Percentiles rank a stretch among this genome's conserved stretches.
phyloP scores from a whole-genome alignment of 2,113 vertebrate species.

The Erythrolamprus reginae region DNA sequence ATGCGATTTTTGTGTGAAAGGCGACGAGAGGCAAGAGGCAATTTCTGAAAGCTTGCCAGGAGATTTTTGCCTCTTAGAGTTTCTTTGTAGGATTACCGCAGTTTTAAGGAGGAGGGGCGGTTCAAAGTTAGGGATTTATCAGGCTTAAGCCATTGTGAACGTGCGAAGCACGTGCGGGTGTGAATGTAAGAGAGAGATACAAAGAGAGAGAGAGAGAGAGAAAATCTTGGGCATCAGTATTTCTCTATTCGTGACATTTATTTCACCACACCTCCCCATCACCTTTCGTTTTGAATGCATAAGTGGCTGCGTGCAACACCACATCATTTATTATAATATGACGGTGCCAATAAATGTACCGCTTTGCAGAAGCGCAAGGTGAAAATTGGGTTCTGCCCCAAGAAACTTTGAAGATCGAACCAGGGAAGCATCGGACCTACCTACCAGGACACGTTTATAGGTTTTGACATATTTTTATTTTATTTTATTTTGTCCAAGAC shows the following conservation, averaged over 20 bases:
- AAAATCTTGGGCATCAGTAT: not conserved
- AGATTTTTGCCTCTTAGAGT: conserved; percentile 20
- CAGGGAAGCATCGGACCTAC: not conserved
- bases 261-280: not conserved
- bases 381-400: not conserved
- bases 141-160: conserved; percentile 12
- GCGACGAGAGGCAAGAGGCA: not conserved
- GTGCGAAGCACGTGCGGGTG: not conserved
- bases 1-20: not conserved
- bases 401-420: not conserved
- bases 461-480: too few relatives aligned
- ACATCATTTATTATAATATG: not conserved
- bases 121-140: conserved; percentile 16
- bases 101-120: conserved; percentile 20
- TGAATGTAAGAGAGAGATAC: not conserved
- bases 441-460: not conserved
- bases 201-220: not conserved
- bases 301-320: not conserved
- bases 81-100: conserved; percentile 22
- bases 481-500: too few relatives aligned
- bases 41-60: not conserved
- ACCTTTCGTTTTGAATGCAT: not conserved
- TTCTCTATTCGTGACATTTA: not conserved
- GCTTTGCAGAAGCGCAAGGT: not conserved
- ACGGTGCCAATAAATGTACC: not conserved